Evolutionary conservation across 2,113 vertebrate genomes (phyloP).

Genomic region (Platanista minor): DNA sequence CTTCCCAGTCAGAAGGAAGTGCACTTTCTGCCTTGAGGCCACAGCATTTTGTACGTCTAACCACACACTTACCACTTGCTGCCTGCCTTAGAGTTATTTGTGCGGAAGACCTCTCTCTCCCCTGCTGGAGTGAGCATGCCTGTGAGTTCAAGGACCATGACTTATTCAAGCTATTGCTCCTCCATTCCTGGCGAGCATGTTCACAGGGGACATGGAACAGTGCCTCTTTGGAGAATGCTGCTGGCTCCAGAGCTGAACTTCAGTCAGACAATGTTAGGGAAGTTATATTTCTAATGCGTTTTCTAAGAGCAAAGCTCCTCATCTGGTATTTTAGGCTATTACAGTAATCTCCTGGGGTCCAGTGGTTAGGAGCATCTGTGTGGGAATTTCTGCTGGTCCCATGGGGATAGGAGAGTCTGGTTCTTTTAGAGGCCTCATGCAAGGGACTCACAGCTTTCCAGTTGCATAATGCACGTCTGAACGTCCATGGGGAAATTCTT

Average conservation of each 20-base stretch:
- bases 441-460: constrained; percentile 96
- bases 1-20: not conserved
- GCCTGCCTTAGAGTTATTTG: not conserved
- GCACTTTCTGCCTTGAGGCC: not conserved
- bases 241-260: not conserved
- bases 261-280: not conserved
- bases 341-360: not conserved
- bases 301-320: not conserved
- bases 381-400: not conserved
- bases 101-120: not conserved
- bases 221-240: not conserved
- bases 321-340: not conserved
- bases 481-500: constrained; percentile 99
- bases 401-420: not conserved
- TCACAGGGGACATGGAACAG: not conserved
- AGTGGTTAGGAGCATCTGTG: not conserved
- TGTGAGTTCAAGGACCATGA: not conserved
- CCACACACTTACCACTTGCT: not conserved
- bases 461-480: constrained; percentile 99
- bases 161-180: not conserved
- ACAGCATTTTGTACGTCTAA: not conserved
- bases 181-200: not conserved
- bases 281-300: not conserved
- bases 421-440: not conserved
- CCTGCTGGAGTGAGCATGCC: not conserved